Evolutionary conservation across 2,113 vertebrate genomes (phyloP), one percentile per base, ranked within the genome.

Genomic region (Arizona elegans): DNA sequence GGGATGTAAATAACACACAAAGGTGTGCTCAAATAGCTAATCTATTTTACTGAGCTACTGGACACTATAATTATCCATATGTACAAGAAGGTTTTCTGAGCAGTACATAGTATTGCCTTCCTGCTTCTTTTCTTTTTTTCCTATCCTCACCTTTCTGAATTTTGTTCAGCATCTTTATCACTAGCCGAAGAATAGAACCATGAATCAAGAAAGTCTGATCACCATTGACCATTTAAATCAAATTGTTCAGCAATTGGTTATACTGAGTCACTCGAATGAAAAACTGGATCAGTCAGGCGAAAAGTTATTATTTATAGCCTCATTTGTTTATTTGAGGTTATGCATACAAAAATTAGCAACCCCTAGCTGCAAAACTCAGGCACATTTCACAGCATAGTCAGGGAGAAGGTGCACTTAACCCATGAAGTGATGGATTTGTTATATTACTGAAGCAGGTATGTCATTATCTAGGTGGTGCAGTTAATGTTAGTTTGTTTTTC

Each of bases 291-390:
- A 92, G 54, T 94, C 55, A 93, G 54, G 55, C 3, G 0, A 24
- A 89, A 95, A 89, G 17, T 75, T 92, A 89, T 94, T 95, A 88
- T 93, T 95, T 94, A 94, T 94, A 95, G 87, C 33, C 43, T 95
- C n/a, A 92, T 95, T 94, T 93, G 86, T 92, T 93, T 94, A 56
- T 94, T 96, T 95, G 88, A 52, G 86, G 8, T 86, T 6, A 8
- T 94, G 87, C 75, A 94, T 89, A 92, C 75, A 94, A 94, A 93
- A 94, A 90, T 33, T 75, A 56, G n/a, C 52, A 86, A 65, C n/a
- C 5, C 70, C 8, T 15, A 86, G 26, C 38, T 92, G 12, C 70
- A 86, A 94, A 95, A 94, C 23, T 43, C 53, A 93, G 24, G 29
- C 3, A 8, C 88, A 47, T 88, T 95, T 95, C 70, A 65, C 87